phyloP scores from a whole-genome alignment of 1,140 invertebrate genomes.

The Aphaenogaster rudis region DNA sequence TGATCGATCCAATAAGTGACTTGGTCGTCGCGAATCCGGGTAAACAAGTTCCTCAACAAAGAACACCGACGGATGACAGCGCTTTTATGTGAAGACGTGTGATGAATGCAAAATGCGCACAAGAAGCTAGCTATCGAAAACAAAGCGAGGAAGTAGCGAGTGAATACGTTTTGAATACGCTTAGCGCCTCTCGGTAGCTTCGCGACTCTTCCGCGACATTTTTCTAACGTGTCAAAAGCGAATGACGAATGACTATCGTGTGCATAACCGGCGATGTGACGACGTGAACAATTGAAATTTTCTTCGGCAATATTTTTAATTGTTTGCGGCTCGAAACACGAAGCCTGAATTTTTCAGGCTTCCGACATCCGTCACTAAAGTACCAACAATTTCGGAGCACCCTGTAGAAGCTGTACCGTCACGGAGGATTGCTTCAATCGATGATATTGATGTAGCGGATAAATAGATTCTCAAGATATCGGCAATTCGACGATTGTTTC shows the following conservation, averaged over 20 bases:
- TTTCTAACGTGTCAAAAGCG: not conserved
- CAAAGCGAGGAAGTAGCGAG: conserved; percentile 57
- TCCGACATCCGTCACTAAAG: not conserved
- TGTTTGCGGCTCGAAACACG: not conserved
- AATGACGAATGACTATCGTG: not conserved
- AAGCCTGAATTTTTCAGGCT: not conserved
- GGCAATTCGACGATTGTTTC: not conserved
- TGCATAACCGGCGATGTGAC: not conserved
- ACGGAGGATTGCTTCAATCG: not conserved
- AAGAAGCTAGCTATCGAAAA: conserved; percentile 48
- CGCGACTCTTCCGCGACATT: conserved; percentile 15
- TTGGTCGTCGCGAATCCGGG: conserved; percentile 26
- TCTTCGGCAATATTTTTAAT: not conserved
- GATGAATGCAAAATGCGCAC: conserved; percentile 37
- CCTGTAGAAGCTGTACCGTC: not conserved
- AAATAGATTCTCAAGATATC: conserved; percentile 29
- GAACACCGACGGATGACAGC: conserved; percentile 11
- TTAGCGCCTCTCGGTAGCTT: not conserved
- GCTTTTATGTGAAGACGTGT: conserved; percentile 21
- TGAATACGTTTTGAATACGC: conserved; percentile 52
- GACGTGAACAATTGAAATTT: not conserved
- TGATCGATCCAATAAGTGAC: not conserved
- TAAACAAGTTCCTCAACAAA: conserved; percentile 26
- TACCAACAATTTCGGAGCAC: not conserved
- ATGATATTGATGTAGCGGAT: conserved; percentile 9